Evolutionary conservation across 1,140 invertebrate genomes (phyloP), one percentile per base, ranked within the genome.

Genomic region (Cardiocondyla obscurior): DNA sequence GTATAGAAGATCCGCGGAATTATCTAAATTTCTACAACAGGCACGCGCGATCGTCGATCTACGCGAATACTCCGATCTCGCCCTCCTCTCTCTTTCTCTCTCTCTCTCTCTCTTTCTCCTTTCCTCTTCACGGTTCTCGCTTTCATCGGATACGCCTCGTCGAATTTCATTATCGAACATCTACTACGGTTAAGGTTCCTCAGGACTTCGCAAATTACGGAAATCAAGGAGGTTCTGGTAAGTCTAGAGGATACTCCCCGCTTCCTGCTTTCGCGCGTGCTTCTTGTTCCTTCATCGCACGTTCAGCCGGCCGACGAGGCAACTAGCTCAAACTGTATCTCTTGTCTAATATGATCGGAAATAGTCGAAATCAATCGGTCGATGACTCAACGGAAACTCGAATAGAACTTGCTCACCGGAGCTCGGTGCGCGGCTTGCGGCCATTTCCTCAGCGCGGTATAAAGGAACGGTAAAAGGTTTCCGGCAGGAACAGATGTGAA

Each of bases 161-260:
- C 77, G 74, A 79, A 79, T 79, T 81, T 81, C 69, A 70, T 73
- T 81, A 81, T 74, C 69, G 77, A 74, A 46, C 69, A 72, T 81
- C 77, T 60, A 81, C 53, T 73, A 76, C 77, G 69, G 53, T 74
- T 81, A 74, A 72, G 69, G 39, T 73, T 72, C 69, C 67, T 53
- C 42, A 55, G 33, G 67, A 81, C 79, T 74, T 73, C 67, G 69
- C 69, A 81, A 81, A 81, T 81, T 81, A 81, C 79, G 79, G 67
- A 81, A 81, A 81, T 81, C 79, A 81, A 81, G 79, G 65, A 19
- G 53, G 28, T 53, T 73, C 39, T 30, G 51, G 36, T 19, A 73
- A 74, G 65, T 73, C 70, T 49, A 60, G 44, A 67, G 74, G 60
- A 79, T 79, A 79, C 74, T 79, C 62, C 62, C 33, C 46, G 10